Evolutionary conservation across 30 jellyfish, hydroid and myxozoan genomes (phyloP).

Genomic region (Cassiopea xamachana): DNA sequence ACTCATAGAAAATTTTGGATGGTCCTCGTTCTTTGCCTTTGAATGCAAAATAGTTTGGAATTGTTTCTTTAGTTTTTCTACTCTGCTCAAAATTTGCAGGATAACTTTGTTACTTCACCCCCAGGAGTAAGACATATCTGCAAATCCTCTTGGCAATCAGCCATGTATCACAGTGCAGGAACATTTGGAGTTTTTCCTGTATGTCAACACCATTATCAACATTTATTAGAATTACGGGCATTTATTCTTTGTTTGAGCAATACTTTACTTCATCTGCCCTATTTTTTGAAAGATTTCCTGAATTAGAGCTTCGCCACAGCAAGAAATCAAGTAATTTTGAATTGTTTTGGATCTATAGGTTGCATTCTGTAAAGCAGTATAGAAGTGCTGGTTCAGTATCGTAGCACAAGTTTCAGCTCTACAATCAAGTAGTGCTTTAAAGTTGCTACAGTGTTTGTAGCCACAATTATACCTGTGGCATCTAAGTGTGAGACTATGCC

Average conservation of each 20-base stretch:
- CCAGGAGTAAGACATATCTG: no score
- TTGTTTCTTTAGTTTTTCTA: no score
- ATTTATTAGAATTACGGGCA: conserved; percentile 30
- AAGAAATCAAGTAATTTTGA: conserved; percentile 16
- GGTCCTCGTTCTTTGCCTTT: no score
- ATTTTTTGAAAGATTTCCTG: conserved; percentile 3
- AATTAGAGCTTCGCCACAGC: conserved; percentile 23
- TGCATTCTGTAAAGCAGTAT: conserved; percentile 33
- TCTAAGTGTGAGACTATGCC: conserved; percentile 23
- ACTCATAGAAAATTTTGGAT: no score
- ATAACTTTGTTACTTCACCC: no score
- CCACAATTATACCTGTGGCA: conserved; percentile 55
- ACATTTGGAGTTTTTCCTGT: conserved; percentile 14
- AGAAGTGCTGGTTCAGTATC: conserved; percentile 1
- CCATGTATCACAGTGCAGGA: conserved; percentile 20
- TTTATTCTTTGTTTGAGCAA: conserved; percentile 51
- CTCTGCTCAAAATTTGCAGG: no score
- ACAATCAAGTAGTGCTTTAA: conserved; percentile 48
- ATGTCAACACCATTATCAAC: conserved; percentile 19
- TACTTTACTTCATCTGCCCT: conserved; percentile 24
- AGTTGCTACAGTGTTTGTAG: conserved; percentile 29
- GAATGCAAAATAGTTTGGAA: no score
- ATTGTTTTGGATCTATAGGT: conserved; percentile 37
- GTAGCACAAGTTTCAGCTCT: conserved; percentile 36
- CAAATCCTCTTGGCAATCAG: neutral